Evolutionary conservation across 2,888 invertebrate genomes (phyloP).

Genomic region (Acrobeloides nanus): DNA sequence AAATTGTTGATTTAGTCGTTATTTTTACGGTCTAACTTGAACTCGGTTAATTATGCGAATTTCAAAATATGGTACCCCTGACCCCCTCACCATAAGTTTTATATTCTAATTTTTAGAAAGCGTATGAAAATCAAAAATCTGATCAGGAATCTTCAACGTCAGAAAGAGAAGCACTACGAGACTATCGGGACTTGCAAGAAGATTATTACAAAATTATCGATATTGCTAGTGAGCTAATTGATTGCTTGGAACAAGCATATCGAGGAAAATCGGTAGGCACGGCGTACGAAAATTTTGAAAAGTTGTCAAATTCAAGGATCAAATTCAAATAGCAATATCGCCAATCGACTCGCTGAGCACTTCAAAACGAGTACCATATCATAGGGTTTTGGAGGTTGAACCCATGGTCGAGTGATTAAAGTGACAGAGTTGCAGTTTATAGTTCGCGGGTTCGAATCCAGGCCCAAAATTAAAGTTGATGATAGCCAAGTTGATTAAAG

Average conservation of each 20-base stretch:
- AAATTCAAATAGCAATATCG: too few species aligned
- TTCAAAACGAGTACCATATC: too few species aligned
- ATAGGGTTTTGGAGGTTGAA: too few species aligned
- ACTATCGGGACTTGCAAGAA: conserved; percentile 26
- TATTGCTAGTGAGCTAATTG: conserved; percentile 23
- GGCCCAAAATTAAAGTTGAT: too few species aligned
- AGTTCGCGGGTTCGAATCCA: too few species aligned
- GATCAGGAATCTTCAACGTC: conserved; percentile 14
- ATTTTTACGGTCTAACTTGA: too few species aligned
- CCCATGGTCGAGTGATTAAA: too few species aligned
- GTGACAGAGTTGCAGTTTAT: too few species aligned
- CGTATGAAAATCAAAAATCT: conserved; percentile 14
- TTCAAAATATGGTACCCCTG: not conserved
- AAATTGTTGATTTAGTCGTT: too few species aligned
- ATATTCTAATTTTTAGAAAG: conserved; percentile 16
- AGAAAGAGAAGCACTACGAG: conserved; percentile 13
- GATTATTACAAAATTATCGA: conserved; percentile 24
- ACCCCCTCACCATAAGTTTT: not conserved
- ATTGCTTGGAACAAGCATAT: conserved; percentile 19
- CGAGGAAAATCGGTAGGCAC: conserved; percentile 17
- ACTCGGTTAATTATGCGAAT: not conserved
- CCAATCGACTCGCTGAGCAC: too few species aligned
- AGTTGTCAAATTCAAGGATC: not conserved
- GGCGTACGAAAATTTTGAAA: conserved; percentile 5
- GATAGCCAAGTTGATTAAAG: too few species aligned